These are phyloP conservation scores for Lepidostoma basale DNA, from an alignment of 1,140 invertebrate genomes.

Conservation along the genomic window DNA sequence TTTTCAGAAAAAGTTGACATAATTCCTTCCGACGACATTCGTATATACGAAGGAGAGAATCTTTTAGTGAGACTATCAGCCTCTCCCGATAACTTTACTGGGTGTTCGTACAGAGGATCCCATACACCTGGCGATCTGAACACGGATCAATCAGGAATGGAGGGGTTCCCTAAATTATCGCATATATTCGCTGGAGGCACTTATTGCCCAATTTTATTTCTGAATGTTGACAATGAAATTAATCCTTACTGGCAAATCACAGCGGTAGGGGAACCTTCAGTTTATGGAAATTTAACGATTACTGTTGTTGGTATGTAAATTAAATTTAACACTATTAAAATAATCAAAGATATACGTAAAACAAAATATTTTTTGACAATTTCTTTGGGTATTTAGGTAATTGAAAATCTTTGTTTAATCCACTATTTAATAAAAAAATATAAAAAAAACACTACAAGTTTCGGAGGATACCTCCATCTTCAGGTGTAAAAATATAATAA, in stretches of 20 bases:
- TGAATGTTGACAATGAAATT: background rate
- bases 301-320: slow-evolving; percentile 13
- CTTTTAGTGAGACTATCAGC: background rate
- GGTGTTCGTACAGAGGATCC: background rate
- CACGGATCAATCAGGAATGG: background rate
- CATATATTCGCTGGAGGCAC: background rate
- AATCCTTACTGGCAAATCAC: background rate
- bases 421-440: background rate
- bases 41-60: background rate
- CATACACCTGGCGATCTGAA: background rate
- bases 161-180: background rate
- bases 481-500: no score
- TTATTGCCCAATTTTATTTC: slow-evolving; percentile 2
- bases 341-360: no score
- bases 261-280: background rate
- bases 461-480: background rate
- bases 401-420: background rate
- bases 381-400: background rate
- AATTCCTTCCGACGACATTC: background rate
- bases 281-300: slow-evolving; percentile 2
- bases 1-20: slow-evolving; percentile 11
- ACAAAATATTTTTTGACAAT: background rate
- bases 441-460: background rate
- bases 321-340: no score
- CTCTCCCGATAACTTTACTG: background rate